Evolutionary conservation across 2,113 vertebrate species (phyloP), one percentile per base, ranked within the genome.

Genomic region (Ictalurus furcatus): DNA sequence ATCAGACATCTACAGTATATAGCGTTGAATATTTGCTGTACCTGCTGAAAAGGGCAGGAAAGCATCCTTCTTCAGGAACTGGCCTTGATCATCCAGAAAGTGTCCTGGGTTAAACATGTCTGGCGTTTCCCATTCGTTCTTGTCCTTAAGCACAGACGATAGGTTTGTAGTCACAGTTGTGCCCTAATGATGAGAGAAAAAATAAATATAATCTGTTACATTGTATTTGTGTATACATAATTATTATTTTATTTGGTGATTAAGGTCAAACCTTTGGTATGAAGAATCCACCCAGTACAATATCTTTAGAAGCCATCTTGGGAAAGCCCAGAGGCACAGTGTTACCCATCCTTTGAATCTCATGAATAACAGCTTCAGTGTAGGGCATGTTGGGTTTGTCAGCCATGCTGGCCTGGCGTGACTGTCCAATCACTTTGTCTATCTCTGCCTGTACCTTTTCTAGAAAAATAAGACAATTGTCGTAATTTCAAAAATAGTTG

Each of bases 31-130:
- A 48, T 21, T 56, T 13, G 30, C 54, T 23, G 76, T 67, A 97
- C 96, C 95, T 89, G 94, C 87, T 86, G 96, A 96, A 92, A 97
- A 97, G 48, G 96, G 95, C 59, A 96, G 84, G 88, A 97, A 97
- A 87, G 94, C 89, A 52, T 96, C 96, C 34, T 82, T 93, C 87
- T 94, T 96, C 90, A 93, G 93, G 91, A 96, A 96, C 86, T 94
- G 93, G 84, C 96, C 94, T 1, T 96, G 94, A 85, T 88, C 85
- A 87, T 96, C 95, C 92, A 97, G 92, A 87, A 97, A 97, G 88
- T 97, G 96, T 82, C 94, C 94, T 0, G 96, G 96, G 89, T 97
- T 96, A 92, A 97, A 97, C 0, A 76, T 93, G 81, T 95, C 93
- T 1, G 96, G 93, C 25, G 95, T 96, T 84, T 95, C 93, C 95